Percentiles rank a stretch among this genome's conserved stretches.
Evolutionary conservation across 2,113 vertebrate species (phyloP).

Genomic region (Mesitornis unicolor): DNA sequence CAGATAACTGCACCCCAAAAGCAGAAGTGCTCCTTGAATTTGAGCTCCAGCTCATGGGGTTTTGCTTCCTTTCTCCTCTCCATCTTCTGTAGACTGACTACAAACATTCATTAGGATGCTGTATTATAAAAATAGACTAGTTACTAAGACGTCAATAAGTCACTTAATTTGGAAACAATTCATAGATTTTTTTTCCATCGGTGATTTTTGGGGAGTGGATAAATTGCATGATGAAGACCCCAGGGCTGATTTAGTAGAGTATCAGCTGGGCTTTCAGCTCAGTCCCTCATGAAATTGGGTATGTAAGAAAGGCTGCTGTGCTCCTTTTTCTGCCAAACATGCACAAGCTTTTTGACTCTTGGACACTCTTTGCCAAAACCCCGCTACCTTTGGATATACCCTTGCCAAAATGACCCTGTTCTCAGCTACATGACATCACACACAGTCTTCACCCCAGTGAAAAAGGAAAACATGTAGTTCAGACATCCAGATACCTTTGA

Average conservation of each 20-base stretch:
- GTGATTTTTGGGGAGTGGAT: not conserved
- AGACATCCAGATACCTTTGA: not conserved
- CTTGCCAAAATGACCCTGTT: not conserved
- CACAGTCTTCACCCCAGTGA: not conserved
- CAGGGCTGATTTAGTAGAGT: not conserved
- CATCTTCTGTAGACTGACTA: not conserved
- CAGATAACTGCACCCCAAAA: accelerated
- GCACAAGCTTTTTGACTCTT: not conserved
- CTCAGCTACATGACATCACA: not conserved
- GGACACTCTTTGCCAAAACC: not conserved
- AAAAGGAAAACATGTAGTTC: not conserved
- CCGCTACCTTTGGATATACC: not conserved
- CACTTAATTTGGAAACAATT: not conserved
- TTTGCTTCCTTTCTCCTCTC: not conserved
- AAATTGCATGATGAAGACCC: not conserved
- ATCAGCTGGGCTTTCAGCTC: not conserved
- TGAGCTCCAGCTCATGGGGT: not conserved
- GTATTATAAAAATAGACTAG: not conserved
- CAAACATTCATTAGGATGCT: not conserved
- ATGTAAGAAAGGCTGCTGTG: not conserved
- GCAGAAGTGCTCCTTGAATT: not conserved
- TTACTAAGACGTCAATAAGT: not conserved
- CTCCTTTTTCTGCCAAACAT: not conserved
- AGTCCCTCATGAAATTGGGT: accelerated
- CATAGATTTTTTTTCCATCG: not conserved